Base-by-base conservation (phyloP, 2,113 vertebrate genomes). In the Otus sunia region DNA sequence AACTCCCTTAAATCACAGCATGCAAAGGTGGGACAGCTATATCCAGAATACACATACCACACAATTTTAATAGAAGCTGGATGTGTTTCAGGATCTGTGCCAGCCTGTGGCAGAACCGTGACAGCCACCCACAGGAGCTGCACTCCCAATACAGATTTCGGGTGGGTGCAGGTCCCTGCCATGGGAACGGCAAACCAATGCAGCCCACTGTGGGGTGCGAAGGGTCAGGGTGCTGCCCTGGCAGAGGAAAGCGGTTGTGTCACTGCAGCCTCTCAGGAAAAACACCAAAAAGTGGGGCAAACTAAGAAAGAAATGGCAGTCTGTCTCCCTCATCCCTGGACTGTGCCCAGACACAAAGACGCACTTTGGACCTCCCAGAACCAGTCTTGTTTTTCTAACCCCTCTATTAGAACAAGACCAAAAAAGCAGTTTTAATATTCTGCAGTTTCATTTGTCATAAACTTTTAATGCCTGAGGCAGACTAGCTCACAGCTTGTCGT, bases 61-160 rank as follows among this genome's bases (percentile, higher is more conserved):
- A 22, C 12, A 22, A 21, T 30, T 76, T 67, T 26, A 32, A 22
- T 9, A 30, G 32, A 50, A 79, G 32, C 62, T 67, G 79, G 19
- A 43, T 36, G 15, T 23, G 5, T 59, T 83, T 86, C 56, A 49
- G 45, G 25, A 62, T 45, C 67, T 14, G 26, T 45, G 82, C 49
- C 41, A 49, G 52, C 59, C 82, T 71, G 37, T 23, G 55, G 26
- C 27, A 50, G 59, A 74, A 27, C 41, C n/a, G 6, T 43, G 37
- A 80, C 77, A 84, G 21, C 37, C 68, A 64, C 58, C 30, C 66
- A 22, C 55, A 72, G 67, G 23, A 87, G 26, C 7, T 52, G 45
- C 41, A n/a, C 60, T 93, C 74, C 76, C 10, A 0, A 37, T 14
- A 39, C 0, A 0, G 30, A 25, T 75, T 71, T 79, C 1, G 1